These are phyloP conservation scores for Salvator merianae DNA, from an alignment of 2,113 vertebrate species.

Conservation along the genomic window DNA sequence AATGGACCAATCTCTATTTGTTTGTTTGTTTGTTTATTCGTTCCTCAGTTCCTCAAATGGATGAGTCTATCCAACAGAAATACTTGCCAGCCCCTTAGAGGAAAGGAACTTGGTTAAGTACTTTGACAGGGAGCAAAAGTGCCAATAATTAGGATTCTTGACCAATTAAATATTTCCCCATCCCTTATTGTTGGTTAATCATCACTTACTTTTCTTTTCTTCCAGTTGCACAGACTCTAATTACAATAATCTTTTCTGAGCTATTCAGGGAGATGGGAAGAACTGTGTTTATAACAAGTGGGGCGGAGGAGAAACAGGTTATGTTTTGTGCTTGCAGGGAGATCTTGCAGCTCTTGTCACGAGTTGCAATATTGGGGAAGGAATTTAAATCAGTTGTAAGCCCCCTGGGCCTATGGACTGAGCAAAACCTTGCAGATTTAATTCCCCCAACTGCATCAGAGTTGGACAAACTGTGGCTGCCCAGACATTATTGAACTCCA, in stretches of 20 bases:
- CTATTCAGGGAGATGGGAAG: neutral
- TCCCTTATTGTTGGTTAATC: neutral
- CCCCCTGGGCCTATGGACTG: neutral
- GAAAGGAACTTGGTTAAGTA: too few relatives aligned
- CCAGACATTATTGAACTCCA: neutral
- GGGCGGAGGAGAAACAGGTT: too few relatives aligned
- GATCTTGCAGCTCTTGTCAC: neutral
- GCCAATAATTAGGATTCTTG: neutral
- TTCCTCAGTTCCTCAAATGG: neutral
- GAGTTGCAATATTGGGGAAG: neutral
- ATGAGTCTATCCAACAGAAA: too few relatives aligned
- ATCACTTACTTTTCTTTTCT: neutral
- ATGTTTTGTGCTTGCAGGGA: too few relatives aligned
- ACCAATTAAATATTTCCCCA: neutral
- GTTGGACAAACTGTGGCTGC: neutral
- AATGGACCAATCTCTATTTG: neutral
- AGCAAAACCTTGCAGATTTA: neutral
- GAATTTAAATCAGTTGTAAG: neutral
- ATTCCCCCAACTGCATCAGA: neutral
- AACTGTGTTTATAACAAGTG: neutral
- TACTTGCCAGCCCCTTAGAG: too few relatives aligned
- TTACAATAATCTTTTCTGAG: neutral
- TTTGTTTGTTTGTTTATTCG: too few relatives aligned
- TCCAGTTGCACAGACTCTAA: neutral
- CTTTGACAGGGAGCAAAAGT: too few relatives aligned